Conservation (phyloP, 2,113 vertebrate species). For the Neoarius graeffei region DNA sequence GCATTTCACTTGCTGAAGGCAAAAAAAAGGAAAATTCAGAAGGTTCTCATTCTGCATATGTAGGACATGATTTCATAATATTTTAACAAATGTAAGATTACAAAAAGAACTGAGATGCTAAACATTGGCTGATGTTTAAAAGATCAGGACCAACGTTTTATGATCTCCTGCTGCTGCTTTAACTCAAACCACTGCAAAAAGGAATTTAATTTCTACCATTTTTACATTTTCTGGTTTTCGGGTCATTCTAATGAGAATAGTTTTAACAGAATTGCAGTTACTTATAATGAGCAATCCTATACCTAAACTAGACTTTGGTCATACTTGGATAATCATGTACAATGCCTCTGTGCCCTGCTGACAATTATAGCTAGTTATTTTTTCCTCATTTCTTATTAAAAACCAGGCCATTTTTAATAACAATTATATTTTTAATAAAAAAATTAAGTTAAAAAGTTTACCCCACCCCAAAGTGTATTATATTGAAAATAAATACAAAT, state of each 20-base stretch:
- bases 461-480: too few relatives aligned
- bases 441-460: too few relatives aligned
- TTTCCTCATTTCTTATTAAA: neutral
- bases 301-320: neutral
- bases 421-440: too few relatives aligned
- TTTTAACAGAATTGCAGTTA: neutral
- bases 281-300: conserved; percentile 8
- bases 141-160: conserved; percentile 2
- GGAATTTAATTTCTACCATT: neutral
- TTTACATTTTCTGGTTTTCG: neutral
- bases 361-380: neutral
- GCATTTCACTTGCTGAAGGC: neutral
- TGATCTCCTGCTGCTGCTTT: neutral
- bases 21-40: neutral
- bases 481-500: too few relatives aligned
- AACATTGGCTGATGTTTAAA: neutral
- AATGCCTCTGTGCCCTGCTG: neutral
- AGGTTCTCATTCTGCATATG: neutral
- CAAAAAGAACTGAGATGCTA: neutral
- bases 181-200: conserved; percentile 11
- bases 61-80: neutral
- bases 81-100: neutral
- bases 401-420: neutral
- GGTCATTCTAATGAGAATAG: conserved; percentile 4
- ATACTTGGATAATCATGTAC: conserved; percentile 13